These are phyloP conservation scores for Alethe diademata DNA, from an alignment of 2,113 vertebrate genomes.

Conservation along the genomic window DNA sequence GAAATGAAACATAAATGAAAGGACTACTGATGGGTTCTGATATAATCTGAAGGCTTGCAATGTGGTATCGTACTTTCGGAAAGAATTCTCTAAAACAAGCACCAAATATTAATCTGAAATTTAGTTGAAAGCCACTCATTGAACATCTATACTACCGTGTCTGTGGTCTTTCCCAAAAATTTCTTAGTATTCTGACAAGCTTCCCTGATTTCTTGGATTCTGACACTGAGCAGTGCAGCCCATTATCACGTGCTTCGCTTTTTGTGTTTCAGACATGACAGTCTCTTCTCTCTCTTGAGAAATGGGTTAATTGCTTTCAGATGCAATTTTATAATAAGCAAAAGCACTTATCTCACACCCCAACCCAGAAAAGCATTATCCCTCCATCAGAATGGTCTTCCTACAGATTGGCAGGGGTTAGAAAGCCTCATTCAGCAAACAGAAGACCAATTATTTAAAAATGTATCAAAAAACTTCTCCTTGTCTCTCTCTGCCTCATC, in stretches of 20 bases:
- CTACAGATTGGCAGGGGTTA: neutral
- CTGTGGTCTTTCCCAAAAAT: neutral
- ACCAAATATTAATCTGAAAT: neutral
- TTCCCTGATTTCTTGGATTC: neutral
- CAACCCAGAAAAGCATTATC: neutral
- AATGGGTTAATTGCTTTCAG: neutral
- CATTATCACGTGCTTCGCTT: neutral
- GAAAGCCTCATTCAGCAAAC: neutral
- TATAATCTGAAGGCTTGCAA: neutral
- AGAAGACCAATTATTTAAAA: neutral
- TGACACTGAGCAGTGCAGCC: neutral
- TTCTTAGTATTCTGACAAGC: neutral
- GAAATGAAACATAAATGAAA: neutral
- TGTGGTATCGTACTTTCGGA: neutral
- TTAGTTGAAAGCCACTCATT: neutral
- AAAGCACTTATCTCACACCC: neutral
- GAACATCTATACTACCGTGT: accelerated
- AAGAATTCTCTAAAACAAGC: neutral
- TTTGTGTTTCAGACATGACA: neutral
- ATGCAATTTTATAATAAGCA: neutral
- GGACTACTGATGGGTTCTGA: neutral
- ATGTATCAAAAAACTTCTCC: accelerated
- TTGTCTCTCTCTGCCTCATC: neutral
- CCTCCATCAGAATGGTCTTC: neutral
- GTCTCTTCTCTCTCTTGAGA: neutral